Evolutionary conservation across 2,113 vertebrate species (phyloP).

Genomic region (Platycercus adscitus): DNA sequence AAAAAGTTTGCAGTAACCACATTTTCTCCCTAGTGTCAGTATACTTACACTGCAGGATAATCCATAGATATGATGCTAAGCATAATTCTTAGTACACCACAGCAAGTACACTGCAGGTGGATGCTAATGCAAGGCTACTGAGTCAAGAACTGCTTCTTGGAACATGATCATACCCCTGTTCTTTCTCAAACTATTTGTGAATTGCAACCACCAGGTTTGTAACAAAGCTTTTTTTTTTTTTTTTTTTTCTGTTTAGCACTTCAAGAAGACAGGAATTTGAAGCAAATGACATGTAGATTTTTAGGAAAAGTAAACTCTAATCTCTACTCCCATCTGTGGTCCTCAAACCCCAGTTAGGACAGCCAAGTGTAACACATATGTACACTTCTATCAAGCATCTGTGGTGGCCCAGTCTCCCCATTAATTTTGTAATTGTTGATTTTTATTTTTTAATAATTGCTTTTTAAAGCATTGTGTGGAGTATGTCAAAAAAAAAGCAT

Average conservation of each 20-base stretch:
- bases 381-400: neutral
- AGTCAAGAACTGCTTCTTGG: neutral
- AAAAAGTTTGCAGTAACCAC: neutral
- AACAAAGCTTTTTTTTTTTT: neutral
- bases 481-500: neutral
- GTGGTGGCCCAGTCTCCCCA: neutral
- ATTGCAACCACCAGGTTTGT: neutral
- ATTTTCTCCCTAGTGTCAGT: neutral
- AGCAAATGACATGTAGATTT: neutral
- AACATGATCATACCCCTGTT: neutral
- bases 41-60: neutral
- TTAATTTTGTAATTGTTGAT: neutral
- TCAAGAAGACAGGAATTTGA: neutral
- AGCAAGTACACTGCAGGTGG: rapidly evolving
- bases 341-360: neutral
- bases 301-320: neutral
- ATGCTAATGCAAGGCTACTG: neutral
- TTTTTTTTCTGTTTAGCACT: neutral
- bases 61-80: neutral
- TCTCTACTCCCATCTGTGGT: neutral
- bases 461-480: neutral
- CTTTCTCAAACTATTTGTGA: neutral
- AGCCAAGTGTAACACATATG: neutral
- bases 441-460: neutral
- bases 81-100: neutral